Evolutionary conservation across 92 coral and sea anemone genomes (phyloP).

Genomic region (Galaxea fascicularis): DNA sequence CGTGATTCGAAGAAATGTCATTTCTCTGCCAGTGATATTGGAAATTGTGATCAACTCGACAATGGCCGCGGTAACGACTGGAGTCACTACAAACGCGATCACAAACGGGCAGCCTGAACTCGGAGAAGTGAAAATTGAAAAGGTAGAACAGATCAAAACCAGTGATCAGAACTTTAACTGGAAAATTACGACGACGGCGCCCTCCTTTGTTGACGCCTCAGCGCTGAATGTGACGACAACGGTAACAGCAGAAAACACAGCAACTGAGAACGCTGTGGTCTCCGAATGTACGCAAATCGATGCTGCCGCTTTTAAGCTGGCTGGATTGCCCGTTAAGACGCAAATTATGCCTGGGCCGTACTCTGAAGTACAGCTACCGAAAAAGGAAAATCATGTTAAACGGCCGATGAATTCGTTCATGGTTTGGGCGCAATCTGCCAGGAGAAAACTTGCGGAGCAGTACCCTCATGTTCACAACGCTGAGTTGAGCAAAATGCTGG

Average conservation of each 20-base stretch:
- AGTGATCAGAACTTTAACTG: conserved; percentile 94
- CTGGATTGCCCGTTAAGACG: conserved; percentile 86
- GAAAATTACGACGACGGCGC: conserved; percentile 85
- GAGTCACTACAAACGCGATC: conserved; percentile 73
- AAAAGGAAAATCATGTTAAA: conserved; percentile 91
- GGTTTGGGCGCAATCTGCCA: conserved; percentile 99
- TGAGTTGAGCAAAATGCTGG: conserved; percentile 99
- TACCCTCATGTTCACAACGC: conserved; percentile 99
- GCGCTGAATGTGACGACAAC: conserved; percentile 72
- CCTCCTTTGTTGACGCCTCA: conserved; percentile 75
- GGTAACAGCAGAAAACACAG: conserved; percentile 77
- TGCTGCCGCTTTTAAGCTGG: conserved; percentile 78
- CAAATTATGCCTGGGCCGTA: conserved; percentile 94
- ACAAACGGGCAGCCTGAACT: conserved; percentile 84
- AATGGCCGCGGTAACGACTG: conserved; percentile 89
- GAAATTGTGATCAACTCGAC: conserved; percentile 78
- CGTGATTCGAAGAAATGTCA: conserved; percentile 90
- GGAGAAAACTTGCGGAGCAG: conserved; percentile 97
- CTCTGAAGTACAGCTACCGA: conserved; percentile 91
- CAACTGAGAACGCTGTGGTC: conserved; percentile 80
- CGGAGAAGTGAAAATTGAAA: conserved; percentile 96
- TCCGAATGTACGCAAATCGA: conserved; percentile 89
- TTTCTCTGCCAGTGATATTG: conserved; percentile 75
- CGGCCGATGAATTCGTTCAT: conserved; percentile 99
- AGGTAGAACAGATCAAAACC: conserved; percentile 86